Base-by-base conservation (phyloP, 2,888 invertebrate genomes). In the Melieria crassipennis region DNA sequence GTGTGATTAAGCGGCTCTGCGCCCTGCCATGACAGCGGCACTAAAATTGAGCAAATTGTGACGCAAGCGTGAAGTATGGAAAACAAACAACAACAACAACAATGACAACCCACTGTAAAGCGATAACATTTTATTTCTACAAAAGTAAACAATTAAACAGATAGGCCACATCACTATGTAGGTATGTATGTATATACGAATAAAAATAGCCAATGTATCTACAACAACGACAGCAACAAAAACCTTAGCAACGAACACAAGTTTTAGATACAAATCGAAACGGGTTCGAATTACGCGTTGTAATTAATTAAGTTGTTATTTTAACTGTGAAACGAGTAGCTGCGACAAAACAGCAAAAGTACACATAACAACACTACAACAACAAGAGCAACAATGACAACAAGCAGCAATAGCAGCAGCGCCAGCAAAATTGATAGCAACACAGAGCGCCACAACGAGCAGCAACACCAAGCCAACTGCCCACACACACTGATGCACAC, bases 281-380 rank as follows among this genome's bases (percentile, higher is more conserved):
- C 78, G 78, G 82, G 75, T 76, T 81, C 77, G 73, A 75, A 82
- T 81, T 83, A 78, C 79, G 75, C 72, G 73, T 75, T 65, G 76
- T 77, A 80, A 76, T 81, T 82, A 82, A 81, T 82, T 82, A 81
- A 82, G 79, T 78, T 79, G 79, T 82, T 16, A 16, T 16, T 83
- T 78, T 79, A 78, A 76, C 76, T 73, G 78, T 74, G 61, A 65
- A 66, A 64, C 63, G 13, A 50, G 57, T 10, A 52, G 58, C 16
- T 56, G n/a, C 16, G 7, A 1, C 16, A 57, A 4, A 46, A 46
- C 16, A 9, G 50, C 55, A 45, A 45, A 6, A 45, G 9, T 9
- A 1, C 30, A 56, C 13, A 16, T 45, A 5, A 52, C 42, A 3
- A 9, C 7, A 16, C 56, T 30, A 5, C 10, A 52, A 16, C 4